Evolutionary conservation across 2,797 vertebrate genomes (phyloP).

Genomic region (Darevskia mixta): DNA sequence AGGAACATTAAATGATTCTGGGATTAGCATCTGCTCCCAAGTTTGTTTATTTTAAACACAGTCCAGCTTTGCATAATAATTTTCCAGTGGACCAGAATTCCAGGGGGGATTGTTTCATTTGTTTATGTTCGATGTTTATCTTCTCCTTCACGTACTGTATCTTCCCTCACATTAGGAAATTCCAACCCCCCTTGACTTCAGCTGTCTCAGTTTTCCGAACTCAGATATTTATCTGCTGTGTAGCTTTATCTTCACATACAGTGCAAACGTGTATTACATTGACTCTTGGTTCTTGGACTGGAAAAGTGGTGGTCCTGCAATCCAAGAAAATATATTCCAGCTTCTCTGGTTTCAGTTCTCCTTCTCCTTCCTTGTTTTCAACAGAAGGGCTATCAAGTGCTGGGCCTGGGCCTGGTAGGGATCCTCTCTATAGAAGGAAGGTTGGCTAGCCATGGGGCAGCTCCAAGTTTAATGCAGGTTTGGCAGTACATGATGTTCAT

Average conservation of each 20-base stretch:
- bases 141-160: neutral
- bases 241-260: neutral
- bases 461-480: too few species aligned
- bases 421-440: too few species aligned
- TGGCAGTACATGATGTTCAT: too few species aligned
- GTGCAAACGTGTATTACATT: neutral
- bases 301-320: neutral
- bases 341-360: too few species aligned
- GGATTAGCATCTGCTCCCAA: neutral
- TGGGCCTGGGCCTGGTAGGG: too few species aligned
- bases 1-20: neutral
- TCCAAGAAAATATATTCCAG: neutral
- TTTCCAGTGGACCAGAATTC: constrained; percentile 5
- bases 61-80: neutral
- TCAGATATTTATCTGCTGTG: neutral
- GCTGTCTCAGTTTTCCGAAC: neutral
- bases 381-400: too few species aligned
- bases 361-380: too few species aligned
- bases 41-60: neutral
- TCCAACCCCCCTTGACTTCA: neutral
- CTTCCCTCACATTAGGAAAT: neutral
- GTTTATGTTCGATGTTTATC: neutral
- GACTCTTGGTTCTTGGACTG: neutral
- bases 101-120: neutral
- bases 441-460: too few species aligned